These are phyloP conservation scores for Catostomus latipinnis DNA, from an alignment of 2,797 vertebrate genomes.

Conservation along the genomic window DNA sequence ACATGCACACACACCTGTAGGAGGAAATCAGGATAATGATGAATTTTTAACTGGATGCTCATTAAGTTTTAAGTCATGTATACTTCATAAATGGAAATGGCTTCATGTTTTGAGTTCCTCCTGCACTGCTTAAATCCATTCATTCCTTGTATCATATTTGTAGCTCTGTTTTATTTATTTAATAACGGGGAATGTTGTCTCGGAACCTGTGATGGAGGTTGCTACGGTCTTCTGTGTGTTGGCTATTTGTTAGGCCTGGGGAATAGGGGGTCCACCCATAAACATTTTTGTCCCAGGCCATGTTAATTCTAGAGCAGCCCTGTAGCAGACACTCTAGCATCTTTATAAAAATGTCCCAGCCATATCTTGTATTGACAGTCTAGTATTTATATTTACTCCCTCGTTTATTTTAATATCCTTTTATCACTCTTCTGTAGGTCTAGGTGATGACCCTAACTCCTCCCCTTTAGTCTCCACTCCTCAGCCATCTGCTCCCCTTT, in stretches of 20 bases:
- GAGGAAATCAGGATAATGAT: constrained; percentile 10
- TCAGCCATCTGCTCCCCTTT: constrained; percentile 74
- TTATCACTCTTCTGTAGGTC: constrained; percentile 61
- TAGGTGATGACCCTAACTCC: constrained; percentile 75
- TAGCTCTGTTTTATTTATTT: constrained; percentile 2
- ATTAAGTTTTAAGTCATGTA: constrained; percentile 17
- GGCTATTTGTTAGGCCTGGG: too few relatives aligned
- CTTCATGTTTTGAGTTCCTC: not conserved
- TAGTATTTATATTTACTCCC: not conserved
- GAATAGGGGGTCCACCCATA: too few relatives aligned
- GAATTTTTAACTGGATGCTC: not conserved
- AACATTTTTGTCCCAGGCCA: too few relatives aligned
- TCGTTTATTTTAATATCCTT: not conserved
- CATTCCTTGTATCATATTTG: constrained; percentile 1
- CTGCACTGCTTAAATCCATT: not conserved
- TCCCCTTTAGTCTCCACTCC: constrained; percentile 78
- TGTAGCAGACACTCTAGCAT: too few relatives aligned
- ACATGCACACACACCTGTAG: not conserved
- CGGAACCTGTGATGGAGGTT: too few relatives aligned
- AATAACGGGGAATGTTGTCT: not conserved
- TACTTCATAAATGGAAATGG: not conserved
- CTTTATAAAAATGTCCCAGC: too few relatives aligned
- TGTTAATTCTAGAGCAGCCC: too few relatives aligned
- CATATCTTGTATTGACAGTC: too few relatives aligned
- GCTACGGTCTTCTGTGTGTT: not conserved